These are phyloP conservation scores for Poliocrania exsul DNA, from an alignment of 2,797 vertebrate genomes.

Conservation along the genomic window DNA sequence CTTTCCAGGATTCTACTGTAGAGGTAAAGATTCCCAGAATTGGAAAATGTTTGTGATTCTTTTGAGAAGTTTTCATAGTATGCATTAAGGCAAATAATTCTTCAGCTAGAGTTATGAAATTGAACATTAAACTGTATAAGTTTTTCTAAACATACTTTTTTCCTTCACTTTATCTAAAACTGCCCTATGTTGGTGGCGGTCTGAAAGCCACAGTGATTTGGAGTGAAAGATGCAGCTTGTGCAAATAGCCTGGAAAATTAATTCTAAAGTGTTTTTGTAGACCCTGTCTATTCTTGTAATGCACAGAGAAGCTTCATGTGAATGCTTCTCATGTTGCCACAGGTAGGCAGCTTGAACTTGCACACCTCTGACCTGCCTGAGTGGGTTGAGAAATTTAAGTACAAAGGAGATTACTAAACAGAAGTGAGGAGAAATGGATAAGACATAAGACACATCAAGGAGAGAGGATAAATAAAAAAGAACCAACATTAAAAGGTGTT, in stretches of 20 bases:
- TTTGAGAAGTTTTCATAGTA: not conserved
- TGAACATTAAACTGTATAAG: not conserved
- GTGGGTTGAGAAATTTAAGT: not conserved
- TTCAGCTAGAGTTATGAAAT: not conserved
- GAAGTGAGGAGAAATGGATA: not conserved
- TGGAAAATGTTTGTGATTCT: not conserved
- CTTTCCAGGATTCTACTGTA: slow-evolving; percentile 51
- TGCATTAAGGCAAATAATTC: not conserved
- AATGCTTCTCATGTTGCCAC: not conserved
- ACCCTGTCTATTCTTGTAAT: not conserved
- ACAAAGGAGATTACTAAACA: not conserved
- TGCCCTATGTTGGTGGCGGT: not conserved
- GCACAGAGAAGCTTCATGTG: not conserved
- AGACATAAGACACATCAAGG: not conserved
- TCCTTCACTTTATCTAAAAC: not conserved
- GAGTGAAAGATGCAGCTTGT: not conserved
- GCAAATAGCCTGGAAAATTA: not conserved
- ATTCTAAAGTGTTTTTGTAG: not conserved
- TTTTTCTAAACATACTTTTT: not conserved
- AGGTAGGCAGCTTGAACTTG: not conserved
- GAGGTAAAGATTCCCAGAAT: slow-evolving; percentile 43
- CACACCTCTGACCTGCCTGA: not conserved
- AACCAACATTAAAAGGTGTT: not conserved
- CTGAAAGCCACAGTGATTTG: not conserved
- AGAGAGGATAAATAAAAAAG: not conserved